Percentiles rank a stretch among this genome's conserved stretches.
These are phyloP conservation scores for Leptinotarsa haldemani DNA, from an alignment of 2,888 invertebrate species.

Conservation along the genomic window DNA sequence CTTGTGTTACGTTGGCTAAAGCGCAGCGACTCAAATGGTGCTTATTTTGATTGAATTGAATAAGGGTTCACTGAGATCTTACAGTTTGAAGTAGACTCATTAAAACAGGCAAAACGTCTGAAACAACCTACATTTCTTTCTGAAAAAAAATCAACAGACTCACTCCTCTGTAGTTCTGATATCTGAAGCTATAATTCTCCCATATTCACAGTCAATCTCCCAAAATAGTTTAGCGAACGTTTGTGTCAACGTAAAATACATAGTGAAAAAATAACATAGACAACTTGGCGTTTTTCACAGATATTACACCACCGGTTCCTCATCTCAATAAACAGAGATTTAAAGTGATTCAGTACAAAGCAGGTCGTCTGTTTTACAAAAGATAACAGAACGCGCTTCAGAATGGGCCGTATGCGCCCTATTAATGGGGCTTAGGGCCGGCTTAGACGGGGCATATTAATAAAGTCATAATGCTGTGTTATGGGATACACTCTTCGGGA, in stretches of 20 bases:
- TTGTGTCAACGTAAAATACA: background rate
- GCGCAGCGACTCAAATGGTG: too few relatives aligned
- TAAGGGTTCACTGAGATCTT: too few relatives aligned
- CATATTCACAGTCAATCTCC: too few relatives aligned
- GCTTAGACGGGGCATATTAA: conserved; percentile 64
- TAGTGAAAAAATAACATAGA: background rate
- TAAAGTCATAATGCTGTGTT: conserved; percentile 64
- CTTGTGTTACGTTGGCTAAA: too few relatives aligned
- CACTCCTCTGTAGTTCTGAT: too few relatives aligned
- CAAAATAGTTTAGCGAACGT: too few relatives aligned
- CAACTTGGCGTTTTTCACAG: conserved; percentile 55
- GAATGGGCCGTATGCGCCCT: conserved; percentile 61
- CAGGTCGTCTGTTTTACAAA: conserved; percentile 68
- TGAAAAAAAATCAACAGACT: too few relatives aligned
- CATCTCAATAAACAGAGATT: conserved; percentile 65
- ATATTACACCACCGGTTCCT: conserved; percentile 55
- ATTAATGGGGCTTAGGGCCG: conserved; percentile 59
- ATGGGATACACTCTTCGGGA: conserved; percentile 48
- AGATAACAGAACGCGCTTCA: conserved; percentile 65
- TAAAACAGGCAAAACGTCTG: too few relatives aligned
- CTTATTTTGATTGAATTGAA: too few relatives aligned
- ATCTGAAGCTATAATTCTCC: background rate
- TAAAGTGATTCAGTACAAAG: conserved; percentile 65
- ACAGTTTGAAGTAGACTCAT: too few relatives aligned
- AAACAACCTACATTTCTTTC: too few relatives aligned